phyloP scores from a whole-genome alignment of 2,113 vertebrate genomes.

The Nothoprocta perdicaria region DNA sequence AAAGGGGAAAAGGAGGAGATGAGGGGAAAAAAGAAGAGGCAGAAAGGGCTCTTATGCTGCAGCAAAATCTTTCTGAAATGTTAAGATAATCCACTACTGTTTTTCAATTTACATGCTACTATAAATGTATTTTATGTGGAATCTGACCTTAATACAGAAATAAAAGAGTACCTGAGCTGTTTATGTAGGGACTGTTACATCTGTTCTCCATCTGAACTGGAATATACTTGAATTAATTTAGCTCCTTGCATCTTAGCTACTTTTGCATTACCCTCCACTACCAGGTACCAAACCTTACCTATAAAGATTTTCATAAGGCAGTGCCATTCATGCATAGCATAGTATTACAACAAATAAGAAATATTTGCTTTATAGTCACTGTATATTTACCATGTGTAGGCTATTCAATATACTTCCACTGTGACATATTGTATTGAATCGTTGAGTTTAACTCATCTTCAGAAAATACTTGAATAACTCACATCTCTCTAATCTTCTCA shows the following conservation, averaged over 20 bases:
- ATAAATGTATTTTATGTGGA: background rate
- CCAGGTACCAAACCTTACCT: background rate
- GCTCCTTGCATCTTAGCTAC: background rate
- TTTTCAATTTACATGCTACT: background rate
- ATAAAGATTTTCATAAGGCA: slow-evolving; percentile 39
- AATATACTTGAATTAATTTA: slow-evolving; percentile 34
- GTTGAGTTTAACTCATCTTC: background rate
- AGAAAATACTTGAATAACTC: background rate
- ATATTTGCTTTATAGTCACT: slow-evolving; percentile 18
- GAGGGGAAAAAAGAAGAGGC: background rate
- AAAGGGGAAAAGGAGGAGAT: background rate
- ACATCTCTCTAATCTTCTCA: background rate
- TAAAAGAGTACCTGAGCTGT: background rate
- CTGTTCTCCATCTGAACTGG: background rate
- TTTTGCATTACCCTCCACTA: slow-evolving; percentile 3
- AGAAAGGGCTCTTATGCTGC: background rate
- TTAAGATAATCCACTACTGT: background rate
- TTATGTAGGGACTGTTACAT: background rate
- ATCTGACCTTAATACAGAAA: background rate
- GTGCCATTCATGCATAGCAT: background rate
- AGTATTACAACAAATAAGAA: slow-evolving; percentile 6
- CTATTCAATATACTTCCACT: background rate
- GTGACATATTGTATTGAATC: background rate
- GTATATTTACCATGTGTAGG: background rate
- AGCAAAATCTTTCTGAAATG: background rate